These are phyloP conservation scores for Heteromyza rotundicornis DNA, from an alignment of 2,888 invertebrate species.

Conservation along the genomic window DNA sequence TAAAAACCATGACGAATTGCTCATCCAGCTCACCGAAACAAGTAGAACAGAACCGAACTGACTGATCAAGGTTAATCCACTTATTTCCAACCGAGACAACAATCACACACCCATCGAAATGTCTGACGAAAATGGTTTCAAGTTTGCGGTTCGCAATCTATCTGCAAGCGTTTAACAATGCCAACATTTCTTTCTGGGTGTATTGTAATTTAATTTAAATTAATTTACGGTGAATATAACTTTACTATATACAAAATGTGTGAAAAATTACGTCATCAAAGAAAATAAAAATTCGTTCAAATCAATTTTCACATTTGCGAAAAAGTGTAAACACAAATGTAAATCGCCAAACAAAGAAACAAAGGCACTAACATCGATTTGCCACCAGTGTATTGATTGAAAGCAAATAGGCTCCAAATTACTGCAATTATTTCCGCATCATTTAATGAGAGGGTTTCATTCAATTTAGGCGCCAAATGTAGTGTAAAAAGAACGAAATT, in stretches of 20 bases:
- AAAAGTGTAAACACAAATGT: too few species aligned
- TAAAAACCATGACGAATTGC: slow-evolving; percentile 20
- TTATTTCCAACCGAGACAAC: background rate
- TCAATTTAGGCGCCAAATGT: slow-evolving; percentile 12
- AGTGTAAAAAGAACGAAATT: too few species aligned
- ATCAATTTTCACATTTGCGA: background rate
- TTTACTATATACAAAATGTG: too few species aligned
- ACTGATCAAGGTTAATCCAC: slow-evolving; percentile 13
- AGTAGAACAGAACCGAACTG: slow-evolving; percentile 12
- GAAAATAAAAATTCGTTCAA: background rate
- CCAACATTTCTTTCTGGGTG: background rate
- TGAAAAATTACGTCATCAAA: background rate
- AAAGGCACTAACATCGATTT: too few species aligned
- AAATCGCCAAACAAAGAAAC: too few species aligned
- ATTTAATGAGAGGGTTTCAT: slow-evolving; percentile 46
- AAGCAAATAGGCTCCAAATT: background rate
- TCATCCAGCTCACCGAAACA: background rate
- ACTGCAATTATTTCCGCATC: slow-evolving; percentile 46
- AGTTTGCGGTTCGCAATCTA: background rate
- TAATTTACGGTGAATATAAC: too few species aligned
- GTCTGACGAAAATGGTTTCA: background rate
- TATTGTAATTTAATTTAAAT: background rate
- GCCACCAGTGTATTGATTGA: background rate
- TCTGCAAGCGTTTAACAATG: background rate
- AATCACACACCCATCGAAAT: background rate